Conservation (phyloP, 1,140 invertebrate genomes). For the Trichomalopsis sarcophagae region DNA sequence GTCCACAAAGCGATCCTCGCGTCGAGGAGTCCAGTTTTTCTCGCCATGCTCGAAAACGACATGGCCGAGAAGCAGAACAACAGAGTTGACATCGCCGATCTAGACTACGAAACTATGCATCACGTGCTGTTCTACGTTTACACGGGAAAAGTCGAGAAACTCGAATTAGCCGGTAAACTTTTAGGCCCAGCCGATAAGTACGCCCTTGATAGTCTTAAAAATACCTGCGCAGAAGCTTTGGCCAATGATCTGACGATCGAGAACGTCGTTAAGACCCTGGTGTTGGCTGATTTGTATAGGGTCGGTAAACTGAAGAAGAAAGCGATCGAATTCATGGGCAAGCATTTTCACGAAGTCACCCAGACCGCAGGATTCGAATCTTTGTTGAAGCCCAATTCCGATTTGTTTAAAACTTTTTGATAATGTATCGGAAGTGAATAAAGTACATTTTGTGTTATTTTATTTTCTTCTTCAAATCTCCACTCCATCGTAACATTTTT, state of each 20-base stretch:
- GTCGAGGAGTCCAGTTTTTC: background rate
- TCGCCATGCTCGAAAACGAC: background rate
- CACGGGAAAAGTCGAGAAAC: background rate
- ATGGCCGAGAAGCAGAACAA: background rate
- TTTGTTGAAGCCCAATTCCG: no score
- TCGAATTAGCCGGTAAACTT: background rate
- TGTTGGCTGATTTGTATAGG: background rate
- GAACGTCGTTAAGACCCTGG: background rate
- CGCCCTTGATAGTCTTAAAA: background rate
- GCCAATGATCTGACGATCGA: background rate
- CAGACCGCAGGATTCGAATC: no score
- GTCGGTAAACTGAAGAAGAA: background rate
- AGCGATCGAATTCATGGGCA: background rate
- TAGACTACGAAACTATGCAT: background rate
- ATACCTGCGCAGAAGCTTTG: background rate
- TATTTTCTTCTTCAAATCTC: no score
- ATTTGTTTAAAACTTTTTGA: no score
- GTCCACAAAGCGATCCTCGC: background rate
- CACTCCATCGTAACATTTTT: no score
- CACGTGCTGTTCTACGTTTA: background rate
- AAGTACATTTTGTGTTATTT: no score
- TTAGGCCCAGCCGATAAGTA: background rate
- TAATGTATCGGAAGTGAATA: no score
- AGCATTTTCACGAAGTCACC: no score
- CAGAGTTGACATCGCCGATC: background rate